These are phyloP conservation scores for Scomber japonicus DNA, from an alignment of 2,113 vertebrate genomes.

Conservation along the genomic window DNA sequence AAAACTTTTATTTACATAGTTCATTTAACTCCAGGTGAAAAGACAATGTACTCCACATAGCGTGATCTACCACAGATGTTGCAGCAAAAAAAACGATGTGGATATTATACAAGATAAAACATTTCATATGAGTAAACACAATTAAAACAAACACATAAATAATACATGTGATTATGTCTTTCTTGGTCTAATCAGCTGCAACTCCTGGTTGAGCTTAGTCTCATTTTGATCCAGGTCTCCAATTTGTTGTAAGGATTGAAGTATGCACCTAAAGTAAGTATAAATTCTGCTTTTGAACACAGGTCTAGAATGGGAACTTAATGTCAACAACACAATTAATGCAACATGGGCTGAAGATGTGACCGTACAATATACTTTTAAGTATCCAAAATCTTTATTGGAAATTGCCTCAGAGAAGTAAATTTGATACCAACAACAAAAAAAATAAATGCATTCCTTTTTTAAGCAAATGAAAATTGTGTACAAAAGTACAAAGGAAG, in stretches of 20 bases:
- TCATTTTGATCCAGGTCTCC: conserved; percentile 41
- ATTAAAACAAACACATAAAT: no score
- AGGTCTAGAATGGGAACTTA: conserved; percentile 15
- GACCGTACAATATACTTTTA: conserved; percentile 34
- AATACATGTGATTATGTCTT: neutral
- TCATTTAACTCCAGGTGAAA: no score
- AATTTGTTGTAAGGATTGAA: neutral
- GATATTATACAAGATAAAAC: no score
- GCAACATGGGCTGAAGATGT: fast-evolving
- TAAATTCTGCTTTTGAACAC: neutral
- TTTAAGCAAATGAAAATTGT: conserved; percentile 22
- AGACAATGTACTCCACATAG: no score
- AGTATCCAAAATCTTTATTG: conserved; percentile 28
- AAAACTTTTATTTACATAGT: no score
- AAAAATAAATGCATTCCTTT: conserved; percentile 18
- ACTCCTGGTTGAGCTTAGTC: conserved; percentile 30
- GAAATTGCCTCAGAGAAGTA: neutral
- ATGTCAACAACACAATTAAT: fast-evolving
- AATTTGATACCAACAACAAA: fast-evolving
- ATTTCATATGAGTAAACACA: no score
- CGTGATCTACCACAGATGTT: no score
- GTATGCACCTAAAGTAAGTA: neutral
- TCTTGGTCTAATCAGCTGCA: conserved; percentile 12
- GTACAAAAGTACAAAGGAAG: conserved; percentile 54
- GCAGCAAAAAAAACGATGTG: no score